Evolutionary conservation across 1,140 invertebrate species (phyloP).

Genomic region (Dreissena rostriformis): DNA sequence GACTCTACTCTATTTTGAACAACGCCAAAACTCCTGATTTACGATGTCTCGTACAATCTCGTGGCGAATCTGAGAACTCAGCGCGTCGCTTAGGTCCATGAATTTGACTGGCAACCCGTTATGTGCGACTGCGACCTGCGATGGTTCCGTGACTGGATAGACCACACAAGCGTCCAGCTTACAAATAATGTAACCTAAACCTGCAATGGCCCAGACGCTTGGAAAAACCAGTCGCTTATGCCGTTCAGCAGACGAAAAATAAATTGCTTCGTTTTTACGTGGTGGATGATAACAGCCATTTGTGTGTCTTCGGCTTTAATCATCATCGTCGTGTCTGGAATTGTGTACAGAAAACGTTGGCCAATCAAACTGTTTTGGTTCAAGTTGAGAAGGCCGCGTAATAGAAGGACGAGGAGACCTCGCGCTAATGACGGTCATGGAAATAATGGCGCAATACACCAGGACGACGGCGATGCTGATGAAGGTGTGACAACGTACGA

Average conservation of each 20-base stretch:
- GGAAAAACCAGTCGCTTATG: slow-evolving; percentile 63
- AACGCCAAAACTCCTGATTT: slow-evolving; percentile 19
- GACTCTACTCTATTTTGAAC: slow-evolving; percentile 57
- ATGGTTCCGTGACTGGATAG: slow-evolving; percentile 73
- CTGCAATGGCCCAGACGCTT: slow-evolving; percentile 65
- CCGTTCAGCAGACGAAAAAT: slow-evolving; percentile 66
- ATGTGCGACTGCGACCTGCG: slow-evolving; percentile 70
- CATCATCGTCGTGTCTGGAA: slow-evolving; percentile 41
- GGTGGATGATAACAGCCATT: slow-evolving; percentile 53
- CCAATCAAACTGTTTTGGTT: slow-evolving; percentile 59
- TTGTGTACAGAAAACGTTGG: slow-evolving; percentile 66
- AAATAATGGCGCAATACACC: background rate
- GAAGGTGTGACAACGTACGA: slow-evolving; percentile 60
- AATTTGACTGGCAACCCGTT: slow-evolving; percentile 70
- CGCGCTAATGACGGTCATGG: slow-evolving; percentile 30
- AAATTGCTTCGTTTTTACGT: slow-evolving; percentile 64
- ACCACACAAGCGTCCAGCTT: slow-evolving; percentile 60
- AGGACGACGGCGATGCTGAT: slow-evolving; percentile 16
- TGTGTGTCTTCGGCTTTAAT: slow-evolving; percentile 35
- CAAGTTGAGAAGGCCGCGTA: slow-evolving; percentile 16
- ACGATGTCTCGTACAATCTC: slow-evolving; percentile 67
- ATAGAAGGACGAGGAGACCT: background rate
- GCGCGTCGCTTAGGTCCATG: slow-evolving; percentile 41
- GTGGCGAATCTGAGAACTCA: slow-evolving; percentile 66
- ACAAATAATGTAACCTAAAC: slow-evolving; percentile 49